phyloP scores from a whole-genome alignment of 2,113 vertebrate species.

The Ammodytes marinus region DNA sequence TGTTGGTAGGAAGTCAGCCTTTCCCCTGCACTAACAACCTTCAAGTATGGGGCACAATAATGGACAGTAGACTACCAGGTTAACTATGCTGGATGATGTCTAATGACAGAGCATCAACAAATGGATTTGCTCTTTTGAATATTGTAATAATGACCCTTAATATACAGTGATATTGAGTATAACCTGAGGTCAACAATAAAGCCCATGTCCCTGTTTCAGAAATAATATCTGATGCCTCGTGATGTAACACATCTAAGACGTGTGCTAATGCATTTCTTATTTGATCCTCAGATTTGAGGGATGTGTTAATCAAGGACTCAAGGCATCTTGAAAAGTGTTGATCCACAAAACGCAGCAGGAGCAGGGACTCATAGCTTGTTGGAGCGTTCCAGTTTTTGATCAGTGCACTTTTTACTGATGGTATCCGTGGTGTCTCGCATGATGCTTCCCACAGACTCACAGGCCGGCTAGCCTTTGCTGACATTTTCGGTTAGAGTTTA shows the following conservation, averaged over 20 bases:
- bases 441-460: slow-evolving; percentile 41
- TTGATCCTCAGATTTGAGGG: not conserved
- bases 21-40: not conserved
- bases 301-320: not conserved
- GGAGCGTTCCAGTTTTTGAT: slow-evolving; percentile 37
- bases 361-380: not conserved
- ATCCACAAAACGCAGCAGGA: slow-evolving; percentile 7
- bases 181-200: not conserved
- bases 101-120: slow-evolving; percentile 13
- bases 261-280: not conserved
- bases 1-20: slow-evolving; percentile 14
- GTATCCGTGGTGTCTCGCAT: slow-evolving; percentile 28
- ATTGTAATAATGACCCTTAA: not conserved
- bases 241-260: not conserved
- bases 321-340: not conserved
- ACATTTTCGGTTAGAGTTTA: slow-evolving; percentile 56
- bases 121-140: slow-evolving; percentile 2
- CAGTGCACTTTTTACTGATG: slow-evolving; percentile 67
- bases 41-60: not conserved
- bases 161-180: not conserved
- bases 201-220: not conserved
- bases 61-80: slow-evolving; percentile 6
- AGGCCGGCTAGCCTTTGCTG: slow-evolving; percentile 32
- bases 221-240: not conserved
- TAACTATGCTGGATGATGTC: slow-evolving; percentile 15